A percentile compares a stretch with the other conserved stretches of the same genome.
These are phyloP conservation scores for Mycetomoellerius zeteki DNA, from an alignment of 1,140 invertebrate species.

Conservation along the genomic window DNA sequence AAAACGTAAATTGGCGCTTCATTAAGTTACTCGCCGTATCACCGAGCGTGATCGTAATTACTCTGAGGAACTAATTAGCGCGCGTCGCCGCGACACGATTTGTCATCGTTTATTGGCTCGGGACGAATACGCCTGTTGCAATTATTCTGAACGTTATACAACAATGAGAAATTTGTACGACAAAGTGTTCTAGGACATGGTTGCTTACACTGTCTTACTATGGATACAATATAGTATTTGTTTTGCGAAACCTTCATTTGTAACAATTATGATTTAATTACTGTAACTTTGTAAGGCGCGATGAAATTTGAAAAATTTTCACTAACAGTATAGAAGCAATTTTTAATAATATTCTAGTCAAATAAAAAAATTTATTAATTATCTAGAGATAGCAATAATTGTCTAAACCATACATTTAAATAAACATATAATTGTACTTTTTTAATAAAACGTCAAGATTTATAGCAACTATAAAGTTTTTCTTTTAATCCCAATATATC, in stretches of 20 bases:
- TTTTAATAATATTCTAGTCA: background rate
- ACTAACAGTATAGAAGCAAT: background rate
- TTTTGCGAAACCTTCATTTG: background rate
- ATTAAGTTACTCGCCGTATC: constrained; percentile 57
- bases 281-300: background rate
- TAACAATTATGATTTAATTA: constrained; percentile 18
- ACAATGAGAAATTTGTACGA: constrained; percentile 15
- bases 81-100: constrained; percentile 25
- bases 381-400: background rate
- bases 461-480: background rate
- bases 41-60: constrained; percentile 66
- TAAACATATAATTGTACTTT: background rate
- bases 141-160: constrained; percentile 20
- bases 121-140: constrained; percentile 1
- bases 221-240: background rate
- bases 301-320: background rate
- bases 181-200: background rate
- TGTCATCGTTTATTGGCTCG: constrained; percentile 51
- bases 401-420: background rate
- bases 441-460: background rate
- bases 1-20: constrained; percentile 54
- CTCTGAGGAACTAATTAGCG: constrained; percentile 70
- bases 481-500: background rate
- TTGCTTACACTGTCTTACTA: background rate
- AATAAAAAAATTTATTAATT: background rate